A percentile compares a stretch with the other conserved stretches of the same genome.
Conservation (phyloP, 2,797 vertebrate genomes). For the Coilia nasus region DNA sequence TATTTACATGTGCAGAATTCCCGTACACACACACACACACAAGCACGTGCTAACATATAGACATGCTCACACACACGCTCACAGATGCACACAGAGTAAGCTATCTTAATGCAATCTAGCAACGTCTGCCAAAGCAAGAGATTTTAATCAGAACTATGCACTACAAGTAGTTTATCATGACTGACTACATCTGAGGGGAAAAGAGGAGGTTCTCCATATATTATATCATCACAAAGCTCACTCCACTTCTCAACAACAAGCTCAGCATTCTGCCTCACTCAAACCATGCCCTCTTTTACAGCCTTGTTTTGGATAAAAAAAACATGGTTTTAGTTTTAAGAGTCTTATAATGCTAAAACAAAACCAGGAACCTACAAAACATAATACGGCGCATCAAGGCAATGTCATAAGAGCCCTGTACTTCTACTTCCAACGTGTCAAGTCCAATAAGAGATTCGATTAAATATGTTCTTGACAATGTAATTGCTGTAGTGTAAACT, state of each 20-base stretch:
- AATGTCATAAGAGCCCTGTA: not conserved
- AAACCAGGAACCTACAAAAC: not conserved
- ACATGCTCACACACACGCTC: slow-evolving; percentile 8
- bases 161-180: slow-evolving; percentile 23
- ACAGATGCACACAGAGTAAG: slow-evolving; percentile 3
- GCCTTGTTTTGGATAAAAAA: not conserved
- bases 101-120: slow-evolving; percentile 29
- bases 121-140: slow-evolving; percentile 30
- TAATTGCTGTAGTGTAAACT: not conserved
- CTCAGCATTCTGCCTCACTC: not conserved
- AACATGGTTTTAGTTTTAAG: not conserved
- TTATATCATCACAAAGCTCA: slow-evolving; percentile 13
- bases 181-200: slow-evolving; percentile 30
- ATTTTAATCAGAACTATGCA: slow-evolving; percentile 25
- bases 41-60: slow-evolving; percentile 26
- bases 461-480: not conserved
- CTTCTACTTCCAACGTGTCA: not conserved
- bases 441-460: not conserved
- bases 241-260: not conserved
- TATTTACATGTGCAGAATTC: not conserved
- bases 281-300: not conserved
- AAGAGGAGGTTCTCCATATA: slow-evolving; percentile 5
- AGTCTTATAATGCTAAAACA: not conserved
- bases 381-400: not conserved
- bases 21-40: no score